Percentiles rank a stretch among this genome's conserved stretches.
Evolutionary conservation across 2,888 invertebrate genomes (phyloP).

Genomic region (Laspeyria flexula): DNA sequence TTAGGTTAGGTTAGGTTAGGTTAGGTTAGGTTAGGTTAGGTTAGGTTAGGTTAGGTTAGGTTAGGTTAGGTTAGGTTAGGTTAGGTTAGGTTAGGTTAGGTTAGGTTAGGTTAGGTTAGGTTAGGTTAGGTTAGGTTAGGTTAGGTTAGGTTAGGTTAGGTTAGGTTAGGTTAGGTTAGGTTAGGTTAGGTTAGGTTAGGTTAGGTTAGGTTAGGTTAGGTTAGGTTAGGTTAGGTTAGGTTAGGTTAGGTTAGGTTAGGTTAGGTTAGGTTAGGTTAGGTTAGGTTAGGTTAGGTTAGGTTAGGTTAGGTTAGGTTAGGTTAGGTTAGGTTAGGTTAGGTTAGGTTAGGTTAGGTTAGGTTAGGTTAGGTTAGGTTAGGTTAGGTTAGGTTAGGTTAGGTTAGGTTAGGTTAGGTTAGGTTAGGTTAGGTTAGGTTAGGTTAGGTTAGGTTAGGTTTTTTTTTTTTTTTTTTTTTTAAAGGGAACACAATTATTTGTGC

Average conservation of each 20-base stretch:
- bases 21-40: conserved; percentile 6
- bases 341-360: conserved; percentile 22
- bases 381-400: conserved; percentile 21
- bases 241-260: conserved; percentile 11
- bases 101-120: conserved; percentile 16
- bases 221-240: conserved; percentile 14
- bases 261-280: conserved; percentile 15
- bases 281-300: conserved; percentile 20
- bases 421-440: neutral
- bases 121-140: conserved; percentile 14
- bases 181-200: conserved; percentile 19
- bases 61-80: conserved; percentile 2
- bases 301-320: conserved; percentile 26
- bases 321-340: conserved; percentile 25
- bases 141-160: conserved; percentile 22
- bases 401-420: conserved; percentile 14
- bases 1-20: conserved; percentile 3
- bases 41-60: conserved; percentile 3
- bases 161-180: conserved; percentile 24
- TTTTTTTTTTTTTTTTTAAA: no score
- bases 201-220: conserved; percentile 11
- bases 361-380: conserved; percentile 22
- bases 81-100: conserved; percentile 12
- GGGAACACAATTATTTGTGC: no score
- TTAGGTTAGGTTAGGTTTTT: no score